Base-by-base conservation (phyloP, 2,113 vertebrate genomes). In the Mola mola region DNA sequence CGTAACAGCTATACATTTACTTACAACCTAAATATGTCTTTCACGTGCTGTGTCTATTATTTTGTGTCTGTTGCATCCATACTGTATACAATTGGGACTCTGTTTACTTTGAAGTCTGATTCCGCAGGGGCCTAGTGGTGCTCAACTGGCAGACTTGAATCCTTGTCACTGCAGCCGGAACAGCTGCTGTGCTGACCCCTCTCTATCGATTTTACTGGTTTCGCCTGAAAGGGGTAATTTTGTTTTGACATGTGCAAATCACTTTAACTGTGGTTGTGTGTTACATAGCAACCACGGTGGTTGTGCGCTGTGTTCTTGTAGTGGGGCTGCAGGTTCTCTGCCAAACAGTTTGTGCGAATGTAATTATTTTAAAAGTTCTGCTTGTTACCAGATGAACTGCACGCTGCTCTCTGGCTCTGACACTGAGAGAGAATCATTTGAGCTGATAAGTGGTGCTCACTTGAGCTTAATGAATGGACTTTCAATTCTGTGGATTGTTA, bases 211-310 rank as follows among this genome's bases (percentile, higher is more conserved):
- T n/a, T 68, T 29, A 20, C 65, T 37, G 22, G 71, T 73, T 75
- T 33, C 33, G 25, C 62, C 44, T 21, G 26, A 67, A 79, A 76
- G 11, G 12, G 64, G 46, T 78, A 24, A 86, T 84, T 85, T 78
- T 56, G 48, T 64, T 68, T 72, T 46, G 48, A 69, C 50, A 36
- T 55, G 22, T 33, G 26, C 29, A 53, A 60, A 71, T 68, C 15
- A 7, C 41, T 41, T 44, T 10, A 0, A 8, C 40, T 34, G 28
- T 34, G 40, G 64, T 61, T 57, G 69, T 25, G 52, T 19, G 74
- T 73, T 55, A 49, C 48, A 1, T 58, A 64, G 59, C 63, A 72
- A 68, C 74, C 28, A 15, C 26, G 8, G 16, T 34, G 58, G 20
- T 17, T 48, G 22, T 47, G 58, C 56, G 17, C n/a, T 56, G 5